Percentiles rank a stretch among this genome's conserved stretches.
phyloP scores from a whole-genome alignment of 2,113 vertebrate species.

The Tinamus guttatus region DNA sequence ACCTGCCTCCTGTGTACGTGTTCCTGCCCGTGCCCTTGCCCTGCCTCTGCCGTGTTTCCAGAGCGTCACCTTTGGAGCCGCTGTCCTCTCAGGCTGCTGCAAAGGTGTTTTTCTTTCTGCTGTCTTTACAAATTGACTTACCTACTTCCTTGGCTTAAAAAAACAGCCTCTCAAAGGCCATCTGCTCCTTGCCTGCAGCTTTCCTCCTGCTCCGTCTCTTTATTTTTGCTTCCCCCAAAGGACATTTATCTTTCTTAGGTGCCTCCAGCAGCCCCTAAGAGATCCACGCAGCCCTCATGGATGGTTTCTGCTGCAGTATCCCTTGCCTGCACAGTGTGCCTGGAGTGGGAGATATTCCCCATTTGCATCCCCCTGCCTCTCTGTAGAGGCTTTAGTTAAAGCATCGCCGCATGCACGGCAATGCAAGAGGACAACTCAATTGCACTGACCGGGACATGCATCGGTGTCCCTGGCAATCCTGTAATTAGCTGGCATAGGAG shows the following conservation, averaged over 20 bases:
- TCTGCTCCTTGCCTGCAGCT: not conserved
- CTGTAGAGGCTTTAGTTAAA: not conserved
- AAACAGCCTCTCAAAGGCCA: accelerated
- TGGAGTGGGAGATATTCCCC: not conserved
- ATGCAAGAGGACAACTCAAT: slow-evolving; percentile 56
- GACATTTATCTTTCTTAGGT: not conserved
- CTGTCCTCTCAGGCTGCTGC: not conserved
- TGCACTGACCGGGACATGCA: slow-evolving; percentile 46
- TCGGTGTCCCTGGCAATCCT: slow-evolving; percentile 59
- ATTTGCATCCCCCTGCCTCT: slow-evolving; percentile 29
- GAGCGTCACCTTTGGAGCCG: not conserved
- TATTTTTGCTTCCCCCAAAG: not conserved
- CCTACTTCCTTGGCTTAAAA: not conserved
- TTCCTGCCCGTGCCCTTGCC: not conserved
- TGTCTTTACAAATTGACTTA: not conserved
- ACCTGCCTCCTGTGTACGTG: not conserved
- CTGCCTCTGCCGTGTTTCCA: not conserved
- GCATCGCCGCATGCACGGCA: not conserved
- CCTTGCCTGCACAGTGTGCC: accelerated
- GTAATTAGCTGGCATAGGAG: slow-evolving; percentile 56
- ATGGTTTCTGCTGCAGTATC: not conserved
- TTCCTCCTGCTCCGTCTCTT: not conserved
- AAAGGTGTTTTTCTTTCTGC: not conserved
- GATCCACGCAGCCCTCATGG: not conserved
- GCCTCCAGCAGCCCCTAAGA: not conserved